Evolutionary conservation across 2,797 vertebrate species (phyloP), one percentile per base, ranked within the genome.

Genomic region (Rhinatrema bivittatum): DNA sequence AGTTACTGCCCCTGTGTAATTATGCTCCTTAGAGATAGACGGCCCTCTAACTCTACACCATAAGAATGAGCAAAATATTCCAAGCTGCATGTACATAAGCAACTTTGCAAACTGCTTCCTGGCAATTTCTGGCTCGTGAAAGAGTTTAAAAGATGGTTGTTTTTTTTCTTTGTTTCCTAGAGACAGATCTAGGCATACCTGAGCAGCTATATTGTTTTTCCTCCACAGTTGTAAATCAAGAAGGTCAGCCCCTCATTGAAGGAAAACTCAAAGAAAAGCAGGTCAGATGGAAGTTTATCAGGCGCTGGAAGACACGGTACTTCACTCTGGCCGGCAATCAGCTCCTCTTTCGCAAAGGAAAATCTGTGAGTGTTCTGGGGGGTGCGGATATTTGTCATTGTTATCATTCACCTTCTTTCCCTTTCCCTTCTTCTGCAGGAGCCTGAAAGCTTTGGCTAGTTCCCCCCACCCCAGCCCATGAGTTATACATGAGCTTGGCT

Each of bases 251-350:
- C 20, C 87, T 98, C 58, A 97, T 97, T 0, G 94, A 98, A 76
- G 94, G 94, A 39, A 92, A 85, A 64, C 83, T 99, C 33, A 97
- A 99, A 60, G 94, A 99, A 79, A 98, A 98, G 56, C 95, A 97
- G 63, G 87, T 99, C 22, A 81, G 88, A 44, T 98, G 94, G 93
- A 99, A 92, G 78, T 96, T 97, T 46, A 97, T 96, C 73, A 97
- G 91, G 59, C 81, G 91, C 52, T 99, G 94, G 94, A 97, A 93
- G 66, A 97, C 94, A 1, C 93, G 91, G 5, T 98, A 97, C 70
- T 97, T 96, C 68, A 97, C 94, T 1, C 66, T 97, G 70, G 91
- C 94, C n/a, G 91, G 94, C 36, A 99, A 91, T 70, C 94, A 98
- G 66, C 90, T 97, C 25, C 88, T 93, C 20, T 97, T 97, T 72